Conservation (phyloP, 1,140 invertebrate species). For the Papilio xuthus region DNA sequence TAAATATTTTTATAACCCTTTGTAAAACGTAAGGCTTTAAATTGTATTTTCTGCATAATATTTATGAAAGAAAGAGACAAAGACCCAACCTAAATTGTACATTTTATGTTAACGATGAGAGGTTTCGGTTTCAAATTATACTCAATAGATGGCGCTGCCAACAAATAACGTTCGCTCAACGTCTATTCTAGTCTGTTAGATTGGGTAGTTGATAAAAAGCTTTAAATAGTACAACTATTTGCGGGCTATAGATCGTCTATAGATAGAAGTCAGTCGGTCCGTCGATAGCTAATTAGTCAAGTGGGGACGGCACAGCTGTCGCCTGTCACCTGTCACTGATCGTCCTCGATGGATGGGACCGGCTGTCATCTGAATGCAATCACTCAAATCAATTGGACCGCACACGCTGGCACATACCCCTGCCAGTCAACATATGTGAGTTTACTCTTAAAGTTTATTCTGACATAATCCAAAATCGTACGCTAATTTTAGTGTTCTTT, state of each 20-base stretch:
- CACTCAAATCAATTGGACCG: conserved; percentile 24
- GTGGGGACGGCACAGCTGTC: neutral
- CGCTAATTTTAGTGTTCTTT: too few relatives aligned
- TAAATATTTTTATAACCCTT: neutral
- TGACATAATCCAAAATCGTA: too few relatives aligned
- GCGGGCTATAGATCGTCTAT: neutral
- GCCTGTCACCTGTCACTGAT: conserved; percentile 11
- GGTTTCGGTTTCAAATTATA: neutral
- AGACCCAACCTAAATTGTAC: neutral
- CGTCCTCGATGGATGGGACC: conserved; percentile 19
- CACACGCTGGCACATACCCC: neutral
- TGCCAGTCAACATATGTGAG: neutral
- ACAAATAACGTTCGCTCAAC: neutral
- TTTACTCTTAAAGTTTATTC: neutral
- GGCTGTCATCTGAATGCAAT: conserved; percentile 11
- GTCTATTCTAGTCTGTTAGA: neutral
- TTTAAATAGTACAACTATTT: neutral
- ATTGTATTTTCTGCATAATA: neutral
- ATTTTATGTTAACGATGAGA: neutral
- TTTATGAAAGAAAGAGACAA: neutral
- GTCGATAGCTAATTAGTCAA: conserved; percentile 16
- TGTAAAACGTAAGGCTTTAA: neutral
- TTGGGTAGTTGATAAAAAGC: neutral
- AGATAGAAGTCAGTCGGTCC: neutral
- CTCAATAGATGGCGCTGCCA: neutral